Base-by-base conservation (phyloP, 2,113 vertebrate species). In the Nycticorax nycticorax region DNA sequence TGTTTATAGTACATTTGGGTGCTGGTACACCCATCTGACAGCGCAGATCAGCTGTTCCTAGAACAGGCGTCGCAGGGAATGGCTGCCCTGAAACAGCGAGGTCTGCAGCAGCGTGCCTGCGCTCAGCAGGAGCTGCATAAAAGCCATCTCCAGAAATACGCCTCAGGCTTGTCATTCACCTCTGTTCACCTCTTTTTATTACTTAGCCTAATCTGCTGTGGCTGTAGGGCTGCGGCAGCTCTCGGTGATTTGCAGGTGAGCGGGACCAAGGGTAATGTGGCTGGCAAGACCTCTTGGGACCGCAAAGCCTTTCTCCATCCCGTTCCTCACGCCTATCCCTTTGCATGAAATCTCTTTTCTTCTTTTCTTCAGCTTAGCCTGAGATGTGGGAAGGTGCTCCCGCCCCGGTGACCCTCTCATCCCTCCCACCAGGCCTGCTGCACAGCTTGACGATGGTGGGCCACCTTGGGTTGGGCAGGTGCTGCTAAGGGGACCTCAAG, bases 361-460 rank as follows among this genome's bases (percentile, higher is more conserved):
- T 57, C 26, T 71, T 43, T 48, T 48, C 28, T 66, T 37, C 53
- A 55, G 32, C 55, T 74, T 33, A 60, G 57, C 41, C 68, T 83
- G 41, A 56, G 23, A 14, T n/a, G 23, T 16, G 43, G 47, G 37
- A 56, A 73, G 72, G 59, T 43, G 26, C 19, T 67, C 6, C 19
- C 27, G 28, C 14, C 30, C 47, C 1, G 1, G 9, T 20, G 55
- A 69, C 50, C 20, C 33, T 30, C 45, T 41, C 30, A 10, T 53
- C 20, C n/a, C n/a, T 21, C n/a, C 30, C 17, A 17, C 45, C 19
- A 30, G 37, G 63, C 39, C 43, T 63, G 55, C 77, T 20, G 35
- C 0, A 4, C 45, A 39, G 62, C 0, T 1, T 50, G 43, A 14
- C 6, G 8, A 4, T 32, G n/a, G 4, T 21, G 45, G 35, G 24